Evolutionary conservation across 2,113 vertebrate genomes (phyloP).

Genomic region (Origma solitaria): DNA sequence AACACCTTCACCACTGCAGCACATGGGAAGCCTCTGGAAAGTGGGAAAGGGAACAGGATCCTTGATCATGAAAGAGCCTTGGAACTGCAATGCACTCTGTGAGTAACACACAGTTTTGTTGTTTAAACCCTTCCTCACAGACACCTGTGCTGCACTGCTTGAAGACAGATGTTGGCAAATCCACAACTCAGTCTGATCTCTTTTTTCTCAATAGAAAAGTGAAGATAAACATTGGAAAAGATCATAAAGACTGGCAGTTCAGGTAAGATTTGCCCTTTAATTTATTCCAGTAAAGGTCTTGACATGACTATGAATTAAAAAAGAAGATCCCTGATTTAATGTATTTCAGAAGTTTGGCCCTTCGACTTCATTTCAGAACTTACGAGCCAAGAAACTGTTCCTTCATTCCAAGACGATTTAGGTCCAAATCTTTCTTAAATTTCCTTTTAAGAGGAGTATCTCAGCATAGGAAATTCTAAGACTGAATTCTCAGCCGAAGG

Average conservation of each 20-base stretch:
- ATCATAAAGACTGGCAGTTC: not conserved
- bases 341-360: not conserved
- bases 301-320: not conserved
- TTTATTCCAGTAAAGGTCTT: not conserved
- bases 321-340: not conserved
- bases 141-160: not conserved
- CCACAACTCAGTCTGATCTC: not conserved
- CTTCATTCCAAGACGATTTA: not conserved
- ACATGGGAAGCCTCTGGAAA: not conserved
- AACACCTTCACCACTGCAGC: not conserved
- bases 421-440: not conserved
- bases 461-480: not conserved
- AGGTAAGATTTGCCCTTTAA: not conserved
- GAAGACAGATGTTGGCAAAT: not conserved
- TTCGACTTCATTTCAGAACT: not conserved
- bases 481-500: not conserved
- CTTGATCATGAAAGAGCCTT: not conserved
- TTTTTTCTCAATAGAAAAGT: not conserved
- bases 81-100: not conserved
- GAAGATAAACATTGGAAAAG: not conserved
- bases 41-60: not conserved
- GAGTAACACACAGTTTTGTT: not conserved
- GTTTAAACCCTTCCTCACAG: not conserved
- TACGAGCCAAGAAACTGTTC: not conserved
- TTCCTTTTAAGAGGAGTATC: conserved; percentile 19